Conservation (phyloP, 2,888 invertebrate genomes). For the Acanthacorydalis orientalis region DNA sequence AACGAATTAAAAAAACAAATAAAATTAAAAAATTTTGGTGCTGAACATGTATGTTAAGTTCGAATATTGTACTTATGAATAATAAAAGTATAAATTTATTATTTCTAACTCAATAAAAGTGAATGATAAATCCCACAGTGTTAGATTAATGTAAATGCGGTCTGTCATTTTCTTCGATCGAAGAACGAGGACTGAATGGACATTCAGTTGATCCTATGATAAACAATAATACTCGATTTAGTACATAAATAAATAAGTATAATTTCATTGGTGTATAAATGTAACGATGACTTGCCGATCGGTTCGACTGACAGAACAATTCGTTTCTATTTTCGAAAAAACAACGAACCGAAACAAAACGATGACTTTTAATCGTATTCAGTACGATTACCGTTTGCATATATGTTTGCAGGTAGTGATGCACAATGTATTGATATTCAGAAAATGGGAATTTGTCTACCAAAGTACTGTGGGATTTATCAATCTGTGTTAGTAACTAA, state of each 20-base stretch:
- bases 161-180: constrained; percentile 1
- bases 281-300: too few species aligned
- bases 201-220: constrained; percentile 5
- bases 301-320: too few species aligned
- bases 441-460: too few species aligned
- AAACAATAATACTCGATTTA: constrained; percentile 1
- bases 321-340: too few species aligned
- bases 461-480: constrained; percentile 3
- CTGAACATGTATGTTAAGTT: neutral
- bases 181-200: neutral
- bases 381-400: too few species aligned
- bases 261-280: too few species aligned
- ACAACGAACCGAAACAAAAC: too few species aligned
- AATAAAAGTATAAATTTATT: neutral
- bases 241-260: neutral
- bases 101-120: neutral
- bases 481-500: neutral
- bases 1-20: constrained; percentile 5
- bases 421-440: too few species aligned
- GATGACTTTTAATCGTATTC: too few species aligned
- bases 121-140: constrained; percentile 5
- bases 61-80: too few species aligned
- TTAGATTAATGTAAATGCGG: neutral
- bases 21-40: constrained; percentile 6
- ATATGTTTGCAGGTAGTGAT: too few species aligned